phyloP scores from a whole-genome alignment of 2,797 vertebrate species.

The Hephaestus fuliginosus region DNA sequence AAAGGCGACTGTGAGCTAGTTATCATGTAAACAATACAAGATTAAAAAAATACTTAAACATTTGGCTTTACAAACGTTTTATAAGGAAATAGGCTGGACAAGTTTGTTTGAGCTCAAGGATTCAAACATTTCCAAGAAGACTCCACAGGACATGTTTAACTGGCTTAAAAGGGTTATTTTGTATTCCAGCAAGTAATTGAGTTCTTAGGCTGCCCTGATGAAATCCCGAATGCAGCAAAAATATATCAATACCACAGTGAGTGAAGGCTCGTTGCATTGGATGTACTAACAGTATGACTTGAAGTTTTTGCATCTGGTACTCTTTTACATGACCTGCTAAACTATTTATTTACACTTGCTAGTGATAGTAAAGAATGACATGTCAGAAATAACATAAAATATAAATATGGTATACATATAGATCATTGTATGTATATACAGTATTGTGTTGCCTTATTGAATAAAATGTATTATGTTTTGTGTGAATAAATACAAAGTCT shows the following conservation, averaged over 20 bases:
- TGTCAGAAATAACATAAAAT: slow-evolving; percentile 74
- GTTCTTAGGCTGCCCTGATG: slow-evolving; percentile 46
- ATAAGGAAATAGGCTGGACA: background rate
- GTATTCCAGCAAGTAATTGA: slow-evolving; percentile 33
- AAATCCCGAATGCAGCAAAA: slow-evolving; percentile 46
- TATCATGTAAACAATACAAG: background rate
- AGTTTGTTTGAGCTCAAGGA: background rate
- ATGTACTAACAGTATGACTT: slow-evolving; percentile 71
- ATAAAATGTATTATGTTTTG: slow-evolving; percentile 83
- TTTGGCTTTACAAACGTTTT: background rate
- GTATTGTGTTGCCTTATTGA: slow-evolving; percentile 86
- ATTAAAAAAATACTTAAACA: background rate
- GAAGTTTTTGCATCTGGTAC: slow-evolving; percentile 69
- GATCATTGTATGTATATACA: slow-evolving; percentile 83
- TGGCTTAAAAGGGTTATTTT: slow-evolving; percentile 23
- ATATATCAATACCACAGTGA: slow-evolving; percentile 34
- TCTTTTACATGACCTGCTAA: slow-evolving; percentile 79
- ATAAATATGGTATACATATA: slow-evolving; percentile 81
- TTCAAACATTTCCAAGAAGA: slow-evolving; percentile 2
- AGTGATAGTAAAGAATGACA: slow-evolving; percentile 76
- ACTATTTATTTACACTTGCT: slow-evolving; percentile 78
- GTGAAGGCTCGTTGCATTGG: slow-evolving; percentile 58
- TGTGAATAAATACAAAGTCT: slow-evolving; percentile 87
- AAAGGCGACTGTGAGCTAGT: background rate
- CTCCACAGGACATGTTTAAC: slow-evolving; percentile 31